Evolutionary conservation across 2,113 vertebrate genomes (phyloP), one percentile per base, ranked within the genome.

Genomic region (Ramphastos sulfuratus): DNA sequence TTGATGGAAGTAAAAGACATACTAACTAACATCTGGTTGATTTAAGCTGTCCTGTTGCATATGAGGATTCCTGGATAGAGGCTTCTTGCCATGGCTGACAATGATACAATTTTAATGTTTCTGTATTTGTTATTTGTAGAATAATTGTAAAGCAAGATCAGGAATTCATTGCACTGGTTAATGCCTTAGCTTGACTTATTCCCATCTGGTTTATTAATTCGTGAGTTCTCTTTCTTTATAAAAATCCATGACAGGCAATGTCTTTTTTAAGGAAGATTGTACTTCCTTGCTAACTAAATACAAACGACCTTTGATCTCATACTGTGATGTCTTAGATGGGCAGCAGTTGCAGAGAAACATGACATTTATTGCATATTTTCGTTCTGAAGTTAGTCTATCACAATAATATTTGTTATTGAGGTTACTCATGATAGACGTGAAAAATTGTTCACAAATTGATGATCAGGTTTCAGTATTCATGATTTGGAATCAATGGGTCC

Each of bases 171-270:
- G 65, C 55, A 31, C 23, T 65, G 69, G 48, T 75, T 81, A 88
- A 69, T 88, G 35, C 48, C 33, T 6, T 67, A 83, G 65, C 33
- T 31, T 86, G 48, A 37, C 31, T 84, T 87, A 75, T 52, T 92
- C 70, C 74, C 61, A 50, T 61, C 33, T 86, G 65, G 8, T 77
- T 95, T 85, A 90, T 92, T 94, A 93, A 95, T 95, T 95, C 61
- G 85, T 90, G 16, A 94, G 85, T 94, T 95, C 85, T 46, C 13
- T 90, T 90, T 92, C 80, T 95, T 92, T 90, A 69, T 65, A 78
- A 78, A 65, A 90, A 83, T 75, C 23, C 58, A 88, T 48, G 54
- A 65, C 23, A 80, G 82, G 76, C 56, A 93, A 82, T 83, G 52
- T 2, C 54, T 86, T 85, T 92, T 61, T 83, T 83, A 84, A 94